A percentile compares a stretch with the other conserved stretches of the same genome.
Conservation (phyloP, 2,113 vertebrate species). For the Ciconia boyciana region DNA sequence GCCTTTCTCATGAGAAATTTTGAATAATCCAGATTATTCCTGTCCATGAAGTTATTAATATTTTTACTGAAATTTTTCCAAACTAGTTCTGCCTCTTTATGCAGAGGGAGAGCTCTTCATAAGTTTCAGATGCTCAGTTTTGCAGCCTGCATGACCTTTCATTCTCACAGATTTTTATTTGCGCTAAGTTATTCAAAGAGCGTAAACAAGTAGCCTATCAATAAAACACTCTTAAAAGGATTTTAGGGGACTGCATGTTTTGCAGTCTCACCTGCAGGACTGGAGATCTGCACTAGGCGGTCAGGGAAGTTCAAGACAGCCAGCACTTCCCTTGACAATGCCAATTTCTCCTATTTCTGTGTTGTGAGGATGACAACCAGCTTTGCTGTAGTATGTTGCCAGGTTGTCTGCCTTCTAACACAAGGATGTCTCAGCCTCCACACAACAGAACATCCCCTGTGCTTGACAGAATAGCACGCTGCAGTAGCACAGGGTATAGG, state of each 20-base stretch:
- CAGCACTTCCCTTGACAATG: background rate
- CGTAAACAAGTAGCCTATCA: background rate
- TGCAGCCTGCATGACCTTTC: background rate
- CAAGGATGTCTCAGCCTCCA: background rate
- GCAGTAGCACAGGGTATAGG: background rate
- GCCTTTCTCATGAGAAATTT: conserved; percentile 36
- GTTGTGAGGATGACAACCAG: background rate
- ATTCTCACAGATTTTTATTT: background rate
- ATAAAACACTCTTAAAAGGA: background rate
- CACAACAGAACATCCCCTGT: accelerated
- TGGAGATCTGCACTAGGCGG: background rate
- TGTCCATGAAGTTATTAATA: conserved; percentile 47
- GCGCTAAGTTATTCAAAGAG: background rate
- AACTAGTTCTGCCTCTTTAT: conserved; percentile 3
- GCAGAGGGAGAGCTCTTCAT: background rate
- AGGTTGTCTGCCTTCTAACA: background rate
- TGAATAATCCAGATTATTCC: conserved; percentile 51
- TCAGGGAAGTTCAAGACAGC: background rate
- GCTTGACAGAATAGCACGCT: background rate
- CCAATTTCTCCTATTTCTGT: background rate
- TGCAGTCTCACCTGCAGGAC: background rate
- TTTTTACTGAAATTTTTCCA: conserved; percentile 54
- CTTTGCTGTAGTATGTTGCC: background rate
- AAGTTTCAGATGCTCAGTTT: background rate
- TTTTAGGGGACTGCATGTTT: background rate